A percentile compares a stretch with the other conserved stretches of the same genome.
Conservation (phyloP, 2,113 vertebrate genomes). For the Pterocles burchelli region DNA sequence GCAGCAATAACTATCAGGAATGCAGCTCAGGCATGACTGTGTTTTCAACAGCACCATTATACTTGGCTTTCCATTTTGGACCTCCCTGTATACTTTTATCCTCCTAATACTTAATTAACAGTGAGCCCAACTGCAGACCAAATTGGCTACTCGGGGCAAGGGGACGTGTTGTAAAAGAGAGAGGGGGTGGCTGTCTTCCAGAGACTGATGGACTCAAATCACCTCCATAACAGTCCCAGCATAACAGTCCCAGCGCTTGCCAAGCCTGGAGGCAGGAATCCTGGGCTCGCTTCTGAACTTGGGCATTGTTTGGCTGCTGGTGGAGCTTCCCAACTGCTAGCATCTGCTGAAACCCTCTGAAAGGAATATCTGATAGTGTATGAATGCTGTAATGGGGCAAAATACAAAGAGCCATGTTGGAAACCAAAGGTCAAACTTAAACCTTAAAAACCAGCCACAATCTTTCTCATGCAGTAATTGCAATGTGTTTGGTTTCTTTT, state of each 20-base stretch:
- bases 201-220: constrained; percentile 3
- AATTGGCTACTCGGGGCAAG: background rate
- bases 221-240: background rate
- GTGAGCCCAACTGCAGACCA: background rate
- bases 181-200: constrained; percentile 50
- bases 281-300: constrained; percentile 26
- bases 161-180: background rate
- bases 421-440: constrained; percentile 53
- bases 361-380: constrained; percentile 43
- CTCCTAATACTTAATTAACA: background rate
- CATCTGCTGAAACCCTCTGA: constrained; percentile 18
- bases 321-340: constrained; percentile 58
- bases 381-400: constrained; percentile 42
- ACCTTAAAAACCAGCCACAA: background rate
- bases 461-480: background rate
- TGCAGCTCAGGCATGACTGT: background rate
- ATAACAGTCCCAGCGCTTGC: background rate
- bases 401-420: constrained; percentile 32
- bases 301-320: constrained; percentile 42
- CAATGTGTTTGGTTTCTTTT: background rate
- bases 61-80: constrained; percentile 26
- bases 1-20: background rate
- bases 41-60: background rate
- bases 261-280: constrained; percentile 59
- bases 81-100: background rate